Percentiles rank a stretch among this genome's conserved stretches.
Evolutionary conservation across 2,797 vertebrate species (phyloP).

Genomic region (Aselliscus stoliczkanus): DNA sequence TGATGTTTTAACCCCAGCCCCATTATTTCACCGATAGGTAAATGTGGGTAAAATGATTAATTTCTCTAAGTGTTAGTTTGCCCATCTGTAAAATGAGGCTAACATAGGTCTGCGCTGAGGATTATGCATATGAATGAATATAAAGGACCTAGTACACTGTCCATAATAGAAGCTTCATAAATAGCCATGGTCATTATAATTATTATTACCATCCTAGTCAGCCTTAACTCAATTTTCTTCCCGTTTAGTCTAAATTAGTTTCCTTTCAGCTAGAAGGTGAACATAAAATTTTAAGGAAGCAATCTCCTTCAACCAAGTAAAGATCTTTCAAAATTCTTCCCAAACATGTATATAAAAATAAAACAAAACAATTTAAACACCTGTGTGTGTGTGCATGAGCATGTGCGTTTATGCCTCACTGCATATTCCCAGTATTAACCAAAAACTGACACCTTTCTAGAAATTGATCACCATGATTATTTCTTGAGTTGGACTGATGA

Average conservation of each 20-base stretch:
- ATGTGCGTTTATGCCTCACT: background rate
- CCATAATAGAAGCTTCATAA: background rate
- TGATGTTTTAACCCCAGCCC: background rate
- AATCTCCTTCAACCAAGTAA: background rate
- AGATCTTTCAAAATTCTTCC: conserved; percentile 7
- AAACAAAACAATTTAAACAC: background rate
- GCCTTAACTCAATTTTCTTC: background rate
- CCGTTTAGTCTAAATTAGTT: background rate
- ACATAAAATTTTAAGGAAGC: background rate
- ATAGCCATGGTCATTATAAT: background rate
- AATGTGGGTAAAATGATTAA: background rate
- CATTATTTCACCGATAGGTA: background rate
- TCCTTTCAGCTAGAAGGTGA: background rate
- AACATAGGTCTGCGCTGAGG: background rate
- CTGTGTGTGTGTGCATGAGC: background rate
- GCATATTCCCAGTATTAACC: background rate
- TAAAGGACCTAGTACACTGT: background rate
- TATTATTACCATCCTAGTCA: background rate
- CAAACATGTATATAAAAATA: background rate
- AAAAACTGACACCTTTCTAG: background rate
- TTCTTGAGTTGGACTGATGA: background rate
- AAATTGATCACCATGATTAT: background rate
- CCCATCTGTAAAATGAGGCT: background rate
- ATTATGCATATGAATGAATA: background rate
- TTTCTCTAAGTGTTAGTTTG: background rate